phyloP scores from a whole-genome alignment of 2,113 vertebrate genomes.

The Barbus barbus region DNA sequence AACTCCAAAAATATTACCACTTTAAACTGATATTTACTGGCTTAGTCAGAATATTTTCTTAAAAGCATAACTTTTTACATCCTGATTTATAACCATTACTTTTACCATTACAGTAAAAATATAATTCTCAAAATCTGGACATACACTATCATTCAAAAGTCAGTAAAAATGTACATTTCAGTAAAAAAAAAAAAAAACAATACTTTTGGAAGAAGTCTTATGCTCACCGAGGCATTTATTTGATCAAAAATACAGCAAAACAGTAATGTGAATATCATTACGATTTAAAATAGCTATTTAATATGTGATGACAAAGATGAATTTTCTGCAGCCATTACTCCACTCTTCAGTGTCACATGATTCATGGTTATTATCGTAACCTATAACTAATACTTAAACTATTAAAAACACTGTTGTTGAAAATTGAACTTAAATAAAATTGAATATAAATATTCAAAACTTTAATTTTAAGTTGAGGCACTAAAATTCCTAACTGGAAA shows the following conservation, averaged over 20 bases:
- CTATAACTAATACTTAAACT: no score
- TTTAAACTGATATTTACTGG: neutral
- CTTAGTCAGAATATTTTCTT: neutral
- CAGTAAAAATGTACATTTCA: no score
- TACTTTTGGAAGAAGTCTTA: neutral
- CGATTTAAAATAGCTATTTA: neutral
- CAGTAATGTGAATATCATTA: neutral
- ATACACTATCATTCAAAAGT: neutral
- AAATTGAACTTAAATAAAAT: no score
- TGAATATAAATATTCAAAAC: no score
- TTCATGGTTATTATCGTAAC: no score
- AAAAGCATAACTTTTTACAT: neutral
- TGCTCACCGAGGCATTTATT: neutral
- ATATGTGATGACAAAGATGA: neutral
- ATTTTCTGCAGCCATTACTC: no score
- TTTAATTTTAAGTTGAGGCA: no score
- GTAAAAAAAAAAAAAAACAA: no score
- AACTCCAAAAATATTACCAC: no score
- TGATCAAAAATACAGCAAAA: neutral
- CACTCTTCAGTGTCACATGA: no score
- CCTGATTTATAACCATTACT: neutral
- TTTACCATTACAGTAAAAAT: neutral
- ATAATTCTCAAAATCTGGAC: neutral
- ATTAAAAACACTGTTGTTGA: no score
- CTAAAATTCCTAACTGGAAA: no score